Base-by-base conservation (phyloP, 2,113 vertebrate genomes). In the Corythaixoides concolor region DNA sequence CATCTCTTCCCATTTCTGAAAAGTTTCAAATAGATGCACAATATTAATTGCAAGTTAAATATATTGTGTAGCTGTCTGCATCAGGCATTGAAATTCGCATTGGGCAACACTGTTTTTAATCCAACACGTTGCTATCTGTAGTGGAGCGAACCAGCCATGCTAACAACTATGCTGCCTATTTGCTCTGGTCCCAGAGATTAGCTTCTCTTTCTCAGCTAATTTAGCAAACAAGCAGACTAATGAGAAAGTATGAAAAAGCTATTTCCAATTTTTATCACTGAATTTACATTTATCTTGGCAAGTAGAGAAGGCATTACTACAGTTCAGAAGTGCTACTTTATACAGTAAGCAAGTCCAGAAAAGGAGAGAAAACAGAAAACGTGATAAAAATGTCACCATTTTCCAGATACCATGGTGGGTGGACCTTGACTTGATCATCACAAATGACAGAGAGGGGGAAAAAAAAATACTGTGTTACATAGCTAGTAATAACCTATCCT, bases 161-260 rank as follows among this genome's bases (percentile, higher is more conserved):
- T 85, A 93, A 91, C 68, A 76, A 68, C 35, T 88, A 67, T 50
- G 43, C n/a, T n/a, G 83, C 84, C 50, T 52, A 43, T 76, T 90
- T 88, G 37, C 18, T 69, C 30, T 28, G 15, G 41, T 77, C 24
- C 49, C 37, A 82, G 18, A 72, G 50, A 90, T 41, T 49, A 90
- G 47, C 43, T 88, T 83, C 43, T 90, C 45, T 66, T 52, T 93
- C 27, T 79, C 63, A 92, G 70, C 53, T 85, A 90, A 90, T 70
- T 63, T 4, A 93, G 85, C 66, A 94, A 90, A 80, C 4, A 94
- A 64, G 76, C n/a, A 83, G 75, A 89, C 66, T 83, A 95, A 96
- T 83, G 67, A 97, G 4, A 63, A 90, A 63, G 19, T 56, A 32
- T 8, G 10, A 24, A 64, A 80, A 50, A 95, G 90, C 9, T 47